Evolutionary conservation across 2,888 invertebrate species (phyloP).

Genomic region (Lissonota sp.): DNA sequence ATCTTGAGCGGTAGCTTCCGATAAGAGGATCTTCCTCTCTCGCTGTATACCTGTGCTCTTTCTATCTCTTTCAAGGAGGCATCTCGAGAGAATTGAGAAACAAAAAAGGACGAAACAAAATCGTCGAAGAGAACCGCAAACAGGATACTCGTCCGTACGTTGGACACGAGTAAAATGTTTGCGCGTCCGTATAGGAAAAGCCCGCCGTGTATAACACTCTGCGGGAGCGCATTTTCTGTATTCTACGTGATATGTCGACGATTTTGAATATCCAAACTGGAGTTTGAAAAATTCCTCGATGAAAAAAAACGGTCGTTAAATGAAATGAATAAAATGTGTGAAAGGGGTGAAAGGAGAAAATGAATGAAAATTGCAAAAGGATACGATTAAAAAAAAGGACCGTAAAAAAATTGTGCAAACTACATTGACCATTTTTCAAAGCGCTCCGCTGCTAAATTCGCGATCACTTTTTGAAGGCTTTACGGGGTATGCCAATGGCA

Average conservation of each 20-base stretch:
- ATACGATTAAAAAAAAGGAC: slow-evolving; percentile 14
- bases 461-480: slow-evolving; percentile 51
- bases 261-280: slow-evolving; percentile 7
- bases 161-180: slow-evolving; percentile 36
- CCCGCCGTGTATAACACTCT: neutral
- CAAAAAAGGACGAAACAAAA: slow-evolving; percentile 15
- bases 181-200: slow-evolving; percentile 28
- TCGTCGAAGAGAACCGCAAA: slow-evolving; percentile 27
- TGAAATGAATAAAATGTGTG: neutral
- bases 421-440: slow-evolving; percentile 51
- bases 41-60: slow-evolving; percentile 11
- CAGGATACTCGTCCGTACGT: slow-evolving; percentile 31
- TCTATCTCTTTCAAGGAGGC: neutral
- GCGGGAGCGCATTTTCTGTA: neutral
- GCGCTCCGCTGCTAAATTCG: slow-evolving; percentile 7
- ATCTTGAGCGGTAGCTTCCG: slow-evolving; percentile 62
- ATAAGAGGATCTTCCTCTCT: slow-evolving; percentile 50
- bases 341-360: slow-evolving; percentile 1
- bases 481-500: slow-evolving; percentile 72
- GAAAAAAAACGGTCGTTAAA: neutral
- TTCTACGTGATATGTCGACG: slow-evolving; percentile 1
- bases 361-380: neutral
- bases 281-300: neutral
- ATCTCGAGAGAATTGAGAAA: neutral
- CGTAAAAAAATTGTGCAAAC: neutral